These are phyloP conservation scores for Heliconius aoede DNA, from an alignment of 2,888 invertebrate species.

Conservation along the genomic window DNA sequence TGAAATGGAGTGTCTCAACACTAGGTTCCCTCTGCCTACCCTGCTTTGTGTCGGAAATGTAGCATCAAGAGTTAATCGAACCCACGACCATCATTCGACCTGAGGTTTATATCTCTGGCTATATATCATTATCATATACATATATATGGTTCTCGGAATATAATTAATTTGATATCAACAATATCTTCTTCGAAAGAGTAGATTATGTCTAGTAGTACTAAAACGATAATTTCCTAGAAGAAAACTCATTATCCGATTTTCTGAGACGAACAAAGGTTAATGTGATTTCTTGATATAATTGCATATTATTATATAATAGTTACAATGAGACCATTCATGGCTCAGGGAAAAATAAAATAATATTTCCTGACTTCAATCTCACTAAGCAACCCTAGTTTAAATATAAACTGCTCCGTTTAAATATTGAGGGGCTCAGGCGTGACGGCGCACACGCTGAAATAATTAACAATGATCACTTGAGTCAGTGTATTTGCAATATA, in stretches of 20 bases:
- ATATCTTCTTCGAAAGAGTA: neutral
- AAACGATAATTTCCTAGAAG: too few relatives aligned
- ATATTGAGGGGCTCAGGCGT: neutral
- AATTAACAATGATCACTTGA: slow-evolving; percentile 18
- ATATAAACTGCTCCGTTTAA: neutral
- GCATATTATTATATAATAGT: too few relatives aligned
- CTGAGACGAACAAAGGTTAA: too few relatives aligned
- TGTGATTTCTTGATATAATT: too few relatives aligned
- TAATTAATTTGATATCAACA: too few relatives aligned
- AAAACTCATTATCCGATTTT: too few relatives aligned
- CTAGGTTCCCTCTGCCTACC: neutral
- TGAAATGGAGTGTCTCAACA: neutral
- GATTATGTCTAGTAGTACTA: neutral
- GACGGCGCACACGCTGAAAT: slow-evolving; percentile 10
- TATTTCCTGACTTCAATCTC: neutral
- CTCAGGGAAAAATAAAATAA: neutral
- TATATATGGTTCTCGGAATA: too few relatives aligned
- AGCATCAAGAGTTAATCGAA: too few relatives aligned
- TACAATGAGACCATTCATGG: too few relatives aligned
- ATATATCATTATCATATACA: too few relatives aligned
- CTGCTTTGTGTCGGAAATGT: neutral
- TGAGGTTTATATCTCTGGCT: too few relatives aligned
- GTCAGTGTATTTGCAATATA: slow-evolving; percentile 12
- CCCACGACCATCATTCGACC: too few relatives aligned
- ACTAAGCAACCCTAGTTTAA: neutral